These are phyloP conservation scores for Carcharodon carcharias DNA, from an alignment of 2,797 vertebrate genomes.

Conservation along the genomic window DNA sequence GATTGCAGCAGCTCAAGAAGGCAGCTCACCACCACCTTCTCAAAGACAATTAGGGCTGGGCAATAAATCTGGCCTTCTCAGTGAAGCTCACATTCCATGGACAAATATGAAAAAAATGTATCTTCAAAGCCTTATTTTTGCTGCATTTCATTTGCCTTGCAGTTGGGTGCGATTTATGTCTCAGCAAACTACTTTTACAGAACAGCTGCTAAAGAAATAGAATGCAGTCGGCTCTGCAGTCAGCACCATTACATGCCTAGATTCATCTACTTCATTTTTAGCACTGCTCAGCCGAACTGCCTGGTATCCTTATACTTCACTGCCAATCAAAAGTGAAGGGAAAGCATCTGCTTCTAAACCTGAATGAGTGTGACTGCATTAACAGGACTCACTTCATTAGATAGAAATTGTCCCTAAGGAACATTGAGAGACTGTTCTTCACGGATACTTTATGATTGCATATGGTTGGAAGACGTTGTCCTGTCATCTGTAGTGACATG, in stretches of 20 bases:
- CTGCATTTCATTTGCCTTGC: not conserved
- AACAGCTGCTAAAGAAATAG: slow-evolving; percentile 27
- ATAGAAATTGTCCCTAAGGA: slow-evolving; percentile 13
- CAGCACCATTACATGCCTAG: slow-evolving; percentile 33
- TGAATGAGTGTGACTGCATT: slow-evolving; percentile 26
- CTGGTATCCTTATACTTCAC: not conserved
- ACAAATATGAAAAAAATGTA: not conserved
- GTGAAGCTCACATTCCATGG: not conserved
- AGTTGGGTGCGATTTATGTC: not conserved
- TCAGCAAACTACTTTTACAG: slow-evolving; percentile 7
- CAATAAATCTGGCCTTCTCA: not conserved
- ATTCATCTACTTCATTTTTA: slow-evolving; percentile 29
- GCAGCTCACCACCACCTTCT: not conserved
- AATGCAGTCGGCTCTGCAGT: not conserved
- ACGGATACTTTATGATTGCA: not conserved
- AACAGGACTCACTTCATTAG: slow-evolving; percentile 3
- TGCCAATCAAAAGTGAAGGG: slow-evolving; percentile 21
- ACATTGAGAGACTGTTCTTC: not conserved
- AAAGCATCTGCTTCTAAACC: slow-evolving; percentile 27
- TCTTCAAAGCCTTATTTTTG: not conserved
- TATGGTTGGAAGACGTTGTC: not conserved
- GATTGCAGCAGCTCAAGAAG: not conserved
- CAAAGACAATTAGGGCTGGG: not conserved
- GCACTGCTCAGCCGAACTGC: slow-evolving; percentile 12
- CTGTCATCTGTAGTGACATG: slow-evolving; percentile 29